A percentile compares a stretch with the other conserved stretches of the same genome.
Conservation (phyloP, 2,888 invertebrate species). For the Baccha elongata region DNA sequence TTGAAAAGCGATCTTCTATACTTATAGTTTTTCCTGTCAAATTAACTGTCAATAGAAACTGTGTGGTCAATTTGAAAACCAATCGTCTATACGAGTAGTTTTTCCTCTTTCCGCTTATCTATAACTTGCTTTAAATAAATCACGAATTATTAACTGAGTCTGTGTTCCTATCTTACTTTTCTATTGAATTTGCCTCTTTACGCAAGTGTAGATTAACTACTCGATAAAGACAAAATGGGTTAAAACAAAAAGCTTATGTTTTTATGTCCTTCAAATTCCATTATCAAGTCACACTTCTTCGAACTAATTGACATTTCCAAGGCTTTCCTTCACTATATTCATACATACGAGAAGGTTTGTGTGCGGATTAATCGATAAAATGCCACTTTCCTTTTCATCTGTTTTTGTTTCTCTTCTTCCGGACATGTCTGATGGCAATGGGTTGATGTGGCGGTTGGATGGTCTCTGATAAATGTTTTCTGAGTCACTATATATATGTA, state of each 20-base stretch:
- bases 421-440: constrained; percentile 47
- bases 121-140: too few species aligned
- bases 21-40: too few species aligned
- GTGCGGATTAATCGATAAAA: constrained; percentile 67
- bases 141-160: too few species aligned
- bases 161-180: too few species aligned
- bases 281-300: constrained; percentile 41
- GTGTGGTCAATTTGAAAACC: too few species aligned
- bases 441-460: constrained; percentile 42
- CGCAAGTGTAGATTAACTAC: constrained; percentile 34
- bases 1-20: too few species aligned
- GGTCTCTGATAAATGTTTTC: constrained; percentile 55
- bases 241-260: constrained; percentile 39
- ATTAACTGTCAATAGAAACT: too few species aligned
- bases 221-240: constrained; percentile 36
- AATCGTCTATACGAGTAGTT: too few species aligned
- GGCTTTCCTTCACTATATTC: constrained; percentile 38
- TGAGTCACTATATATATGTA: constrained; percentile 50
- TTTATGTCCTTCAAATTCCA: constrained; percentile 57
- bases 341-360: not conserved
- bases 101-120: too few species aligned
- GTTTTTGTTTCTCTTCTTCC: constrained; percentile 28
- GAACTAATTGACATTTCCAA: constrained; percentile 62
- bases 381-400: constrained; percentile 60
- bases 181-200: not conserved